Percentiles rank a stretch among this genome's conserved stretches.
Evolutionary conservation across 1,140 invertebrate species (phyloP).

Genomic region (Saccostrea glomerata): DNA sequence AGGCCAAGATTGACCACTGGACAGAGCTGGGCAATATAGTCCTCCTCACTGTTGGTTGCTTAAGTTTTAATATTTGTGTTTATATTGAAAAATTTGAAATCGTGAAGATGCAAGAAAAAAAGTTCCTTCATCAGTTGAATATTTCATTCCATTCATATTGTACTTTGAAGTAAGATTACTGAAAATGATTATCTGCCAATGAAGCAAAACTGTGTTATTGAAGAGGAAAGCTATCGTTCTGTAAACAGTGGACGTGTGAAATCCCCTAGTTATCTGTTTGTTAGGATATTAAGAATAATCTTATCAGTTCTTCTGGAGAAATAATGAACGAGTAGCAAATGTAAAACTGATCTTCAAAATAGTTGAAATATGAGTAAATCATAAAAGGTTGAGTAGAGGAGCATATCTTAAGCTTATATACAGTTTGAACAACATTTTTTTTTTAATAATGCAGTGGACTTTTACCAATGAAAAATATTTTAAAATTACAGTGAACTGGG

Average conservation of each 20-base stretch:
- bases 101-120: background rate
- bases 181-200: conserved; percentile 7
- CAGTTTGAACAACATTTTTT: no score
- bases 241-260: conserved; percentile 6
- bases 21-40: no score
- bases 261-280: background rate
- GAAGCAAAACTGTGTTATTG: background rate
- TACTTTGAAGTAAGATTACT: conserved; percentile 22
- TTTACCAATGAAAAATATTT: no score
- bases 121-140: background rate
- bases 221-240: background rate
- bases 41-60: no score
- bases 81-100: no score
- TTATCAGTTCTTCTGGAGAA: background rate
- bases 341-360: background rate
- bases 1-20: no score
- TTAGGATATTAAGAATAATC: background rate
- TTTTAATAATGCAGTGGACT: no score
- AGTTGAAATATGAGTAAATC: no score
- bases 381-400: no score
- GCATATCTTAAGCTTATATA: no score
- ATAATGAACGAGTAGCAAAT: background rate
- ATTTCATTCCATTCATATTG: background rate
- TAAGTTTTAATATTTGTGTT: no score
- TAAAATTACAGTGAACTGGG: no score